A percentile compares a stretch with the other conserved stretches of the same genome.
These are phyloP conservation scores for Cyclopterus lumpus DNA, from an alignment of 2,797 vertebrate species.

Conservation along the genomic window DNA sequence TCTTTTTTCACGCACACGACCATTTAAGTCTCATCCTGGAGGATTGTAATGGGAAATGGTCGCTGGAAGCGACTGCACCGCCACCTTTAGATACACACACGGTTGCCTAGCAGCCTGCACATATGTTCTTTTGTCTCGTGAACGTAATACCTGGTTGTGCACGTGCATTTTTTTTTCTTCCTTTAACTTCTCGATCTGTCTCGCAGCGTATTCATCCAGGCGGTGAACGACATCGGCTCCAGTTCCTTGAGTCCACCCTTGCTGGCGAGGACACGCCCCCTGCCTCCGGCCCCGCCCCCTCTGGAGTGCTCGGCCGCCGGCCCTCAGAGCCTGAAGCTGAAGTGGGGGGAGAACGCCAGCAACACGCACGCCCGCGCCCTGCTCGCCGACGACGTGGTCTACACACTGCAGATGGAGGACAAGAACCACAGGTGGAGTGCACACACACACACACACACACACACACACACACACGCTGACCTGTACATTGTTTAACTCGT, in stretches of 20 bases:
- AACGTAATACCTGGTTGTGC: neutral
- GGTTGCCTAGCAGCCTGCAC: neutral
- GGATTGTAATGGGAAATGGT: slow-evolving; percentile 35
- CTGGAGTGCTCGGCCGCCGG: slow-evolving; percentile 94
- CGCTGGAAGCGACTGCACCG: slow-evolving; percentile 36
- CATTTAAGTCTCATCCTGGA: slow-evolving; percentile 19
- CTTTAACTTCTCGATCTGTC: neutral
- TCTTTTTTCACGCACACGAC: neutral
- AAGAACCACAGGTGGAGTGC: slow-evolving; percentile 90
- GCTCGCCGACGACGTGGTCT: slow-evolving; percentile 87
- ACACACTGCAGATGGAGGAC: slow-evolving; percentile 95
- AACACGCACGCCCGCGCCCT: slow-evolving; percentile 82
- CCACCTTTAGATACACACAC: slow-evolving; percentile 26
- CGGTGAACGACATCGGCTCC: slow-evolving; percentile 93
- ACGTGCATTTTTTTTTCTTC: no score
- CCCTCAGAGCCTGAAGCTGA: slow-evolving; percentile 97
- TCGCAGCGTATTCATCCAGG: slow-evolving; percentile 92
- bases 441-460: neutral
- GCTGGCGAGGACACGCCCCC: slow-evolving; percentile 90
- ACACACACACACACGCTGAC: no score
- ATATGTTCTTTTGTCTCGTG: neutral
- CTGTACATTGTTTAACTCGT: neutral
- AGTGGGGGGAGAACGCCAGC: slow-evolving; percentile 92
- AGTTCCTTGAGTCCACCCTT: slow-evolving; percentile 90
- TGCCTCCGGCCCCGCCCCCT: slow-evolving; percentile 93